These are phyloP conservation scores for Rallus crepitans DNA, from an alignment of 2,797 vertebrate genomes.

Conservation along the genomic window DNA sequence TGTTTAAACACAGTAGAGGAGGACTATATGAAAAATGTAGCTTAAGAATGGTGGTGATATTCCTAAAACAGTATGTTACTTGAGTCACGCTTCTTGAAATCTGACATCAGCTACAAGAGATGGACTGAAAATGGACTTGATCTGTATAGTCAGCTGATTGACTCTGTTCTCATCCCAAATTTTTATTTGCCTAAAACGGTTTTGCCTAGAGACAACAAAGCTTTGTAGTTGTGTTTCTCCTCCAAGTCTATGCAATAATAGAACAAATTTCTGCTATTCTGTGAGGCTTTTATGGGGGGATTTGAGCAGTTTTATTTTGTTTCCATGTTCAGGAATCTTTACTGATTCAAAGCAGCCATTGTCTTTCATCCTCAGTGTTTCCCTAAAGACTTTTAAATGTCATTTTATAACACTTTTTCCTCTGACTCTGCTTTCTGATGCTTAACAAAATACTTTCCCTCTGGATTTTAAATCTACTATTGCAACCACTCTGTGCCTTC, in stretches of 20 bases:
- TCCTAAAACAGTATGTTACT: not conserved
- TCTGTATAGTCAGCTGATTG: accelerated
- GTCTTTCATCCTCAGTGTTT: not conserved
- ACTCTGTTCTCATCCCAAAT: not conserved
- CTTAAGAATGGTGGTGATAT: not conserved
- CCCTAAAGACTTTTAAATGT: not conserved
- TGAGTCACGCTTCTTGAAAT: not conserved
- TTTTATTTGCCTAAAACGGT: not conserved
- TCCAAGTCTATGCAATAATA: not conserved
- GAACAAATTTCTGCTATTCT: not conserved
- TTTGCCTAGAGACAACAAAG: not conserved
- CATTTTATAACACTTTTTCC: not conserved
- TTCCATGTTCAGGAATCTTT: not conserved
- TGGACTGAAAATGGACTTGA: not conserved
- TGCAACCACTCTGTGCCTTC: not conserved
- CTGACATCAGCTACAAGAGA: not conserved
- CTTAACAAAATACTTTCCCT: not conserved
- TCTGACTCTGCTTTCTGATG: not conserved
- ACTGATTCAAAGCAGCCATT: not conserved
- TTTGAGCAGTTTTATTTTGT: not conserved
- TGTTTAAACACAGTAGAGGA: not conserved
- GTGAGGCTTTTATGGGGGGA: not conserved
- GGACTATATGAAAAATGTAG: not conserved
- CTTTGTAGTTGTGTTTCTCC: not conserved
- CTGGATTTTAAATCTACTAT: not conserved